These are phyloP conservation scores for Ceratitis capitata DNA, from an alignment of 1,140 invertebrate genomes.

Conservation along the genomic window DNA sequence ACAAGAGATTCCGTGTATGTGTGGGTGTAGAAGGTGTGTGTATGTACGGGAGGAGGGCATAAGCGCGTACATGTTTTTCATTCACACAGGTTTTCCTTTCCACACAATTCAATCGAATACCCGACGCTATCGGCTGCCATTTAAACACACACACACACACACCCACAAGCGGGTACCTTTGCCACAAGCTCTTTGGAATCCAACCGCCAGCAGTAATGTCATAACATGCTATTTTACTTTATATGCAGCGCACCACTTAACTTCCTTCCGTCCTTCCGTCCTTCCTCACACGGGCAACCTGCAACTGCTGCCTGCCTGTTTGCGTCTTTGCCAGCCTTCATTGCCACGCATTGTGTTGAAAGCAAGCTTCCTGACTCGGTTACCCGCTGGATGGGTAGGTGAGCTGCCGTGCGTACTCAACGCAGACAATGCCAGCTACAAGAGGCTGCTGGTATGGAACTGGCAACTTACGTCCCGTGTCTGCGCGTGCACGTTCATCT, in stretches of 20 bases:
- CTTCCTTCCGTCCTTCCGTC: background rate
- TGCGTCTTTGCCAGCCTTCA: background rate
- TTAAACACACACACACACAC: too few species aligned
- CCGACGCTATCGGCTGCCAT: background rate
- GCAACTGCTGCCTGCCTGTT: too few species aligned
- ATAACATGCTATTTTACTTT: background rate
- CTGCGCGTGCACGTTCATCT: too few species aligned
- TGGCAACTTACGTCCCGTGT: background rate
- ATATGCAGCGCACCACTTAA: background rate
- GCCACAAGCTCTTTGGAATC: too few species aligned
- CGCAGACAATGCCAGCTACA: background rate
- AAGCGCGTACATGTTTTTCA: too few species aligned
- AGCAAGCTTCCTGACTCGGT: background rate
- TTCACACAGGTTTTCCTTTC: background rate
- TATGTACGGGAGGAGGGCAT: too few species aligned
- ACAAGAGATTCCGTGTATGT: background rate
- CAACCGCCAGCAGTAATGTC: too few species aligned
- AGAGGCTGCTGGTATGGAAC: too few species aligned
- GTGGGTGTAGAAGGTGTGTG: too few species aligned
- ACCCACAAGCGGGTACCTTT: too few species aligned
- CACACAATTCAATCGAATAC: background rate
- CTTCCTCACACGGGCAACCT: too few species aligned
- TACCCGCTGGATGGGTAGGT: background rate
- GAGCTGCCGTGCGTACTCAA: background rate
- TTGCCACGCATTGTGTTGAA: background rate